phyloP scores from a whole-genome alignment of 2,113 vertebrate species.

The Mionectes macconnelli region DNA sequence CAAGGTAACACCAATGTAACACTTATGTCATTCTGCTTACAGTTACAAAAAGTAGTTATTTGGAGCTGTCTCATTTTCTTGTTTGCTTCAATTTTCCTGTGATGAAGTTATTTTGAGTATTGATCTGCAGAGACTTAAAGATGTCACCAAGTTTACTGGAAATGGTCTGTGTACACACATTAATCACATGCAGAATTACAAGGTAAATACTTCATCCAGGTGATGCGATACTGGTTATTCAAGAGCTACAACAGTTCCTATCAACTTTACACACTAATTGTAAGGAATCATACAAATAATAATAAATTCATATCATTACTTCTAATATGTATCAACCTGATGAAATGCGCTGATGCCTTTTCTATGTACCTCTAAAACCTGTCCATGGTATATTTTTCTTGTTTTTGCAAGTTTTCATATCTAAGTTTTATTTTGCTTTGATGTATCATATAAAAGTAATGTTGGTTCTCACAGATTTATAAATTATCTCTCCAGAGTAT shows the following conservation, averaged over 20 bases:
- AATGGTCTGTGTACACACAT: not conserved
- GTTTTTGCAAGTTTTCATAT: not conserved
- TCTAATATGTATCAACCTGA: not conserved
- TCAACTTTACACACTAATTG: not conserved
- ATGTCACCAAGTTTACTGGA: not conserved
- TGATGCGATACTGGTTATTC: not conserved
- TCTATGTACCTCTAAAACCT: not conserved
- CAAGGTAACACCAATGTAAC: not conserved
- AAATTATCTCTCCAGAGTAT: not conserved
- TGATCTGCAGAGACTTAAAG: not conserved
- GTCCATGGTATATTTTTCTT: not conserved
- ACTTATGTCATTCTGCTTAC: not conserved
- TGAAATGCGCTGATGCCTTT: not conserved
- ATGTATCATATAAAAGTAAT: not conserved
- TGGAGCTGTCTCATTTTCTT: not conserved
- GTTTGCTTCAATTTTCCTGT: not conserved
- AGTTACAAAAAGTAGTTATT: not conserved
- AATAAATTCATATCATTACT: not conserved
- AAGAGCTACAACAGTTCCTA: not conserved
- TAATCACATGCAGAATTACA: not conserved
- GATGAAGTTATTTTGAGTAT: not conserved
- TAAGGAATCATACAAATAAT: not conserved
- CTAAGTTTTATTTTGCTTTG: not conserved
- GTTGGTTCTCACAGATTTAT: not conserved
- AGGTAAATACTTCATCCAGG: not conserved